Evolutionary conservation across 2,888 invertebrate species (phyloP).

Genomic region (Watsonalla binaria): DNA sequence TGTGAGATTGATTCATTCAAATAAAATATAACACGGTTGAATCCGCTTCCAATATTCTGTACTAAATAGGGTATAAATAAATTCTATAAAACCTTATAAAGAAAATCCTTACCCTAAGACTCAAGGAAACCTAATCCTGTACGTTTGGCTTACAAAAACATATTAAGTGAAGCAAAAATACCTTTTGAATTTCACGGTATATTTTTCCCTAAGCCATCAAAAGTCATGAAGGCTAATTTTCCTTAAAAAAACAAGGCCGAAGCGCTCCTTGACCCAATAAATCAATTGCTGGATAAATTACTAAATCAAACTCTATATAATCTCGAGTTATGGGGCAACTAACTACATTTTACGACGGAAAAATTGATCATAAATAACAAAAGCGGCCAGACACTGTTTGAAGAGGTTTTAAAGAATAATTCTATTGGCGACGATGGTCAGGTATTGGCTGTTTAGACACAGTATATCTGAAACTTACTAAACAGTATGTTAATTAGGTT

Average conservation of each 20-base stretch:
- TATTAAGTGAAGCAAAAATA: not conserved
- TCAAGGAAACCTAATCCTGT: too few relatives aligned
- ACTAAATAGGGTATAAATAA: too few relatives aligned
- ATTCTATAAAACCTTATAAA: too few relatives aligned
- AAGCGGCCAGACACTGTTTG: slow-evolving; percentile 1
- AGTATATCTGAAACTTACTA: too few relatives aligned
- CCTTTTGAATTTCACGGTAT: not conserved
- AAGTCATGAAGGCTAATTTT: not conserved
- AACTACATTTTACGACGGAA: slow-evolving; percentile 7
- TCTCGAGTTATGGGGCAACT: slow-evolving; percentile 6
- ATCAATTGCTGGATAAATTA: slow-evolving; percentile 8
- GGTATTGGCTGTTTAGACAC: not conserved
- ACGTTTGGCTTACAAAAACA: too few relatives aligned
- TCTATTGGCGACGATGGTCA: not conserved
- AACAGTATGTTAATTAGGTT: too few relatives aligned
- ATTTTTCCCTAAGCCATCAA: not conserved
- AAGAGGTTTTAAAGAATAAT: slow-evolving; percentile 1
- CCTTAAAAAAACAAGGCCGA: not conserved
- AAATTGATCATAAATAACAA: slow-evolving; percentile 11
- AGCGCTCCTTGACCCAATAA: slow-evolving; percentile 4
- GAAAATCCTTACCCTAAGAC: too few relatives aligned
- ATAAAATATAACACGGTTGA: too few relatives aligned
- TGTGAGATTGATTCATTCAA: too few relatives aligned
- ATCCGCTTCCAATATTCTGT: too few relatives aligned
- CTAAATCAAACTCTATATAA: slow-evolving; percentile 7